Base-by-base conservation (phyloP, 1,140 invertebrate genomes). In the Planococcus citri region DNA sequence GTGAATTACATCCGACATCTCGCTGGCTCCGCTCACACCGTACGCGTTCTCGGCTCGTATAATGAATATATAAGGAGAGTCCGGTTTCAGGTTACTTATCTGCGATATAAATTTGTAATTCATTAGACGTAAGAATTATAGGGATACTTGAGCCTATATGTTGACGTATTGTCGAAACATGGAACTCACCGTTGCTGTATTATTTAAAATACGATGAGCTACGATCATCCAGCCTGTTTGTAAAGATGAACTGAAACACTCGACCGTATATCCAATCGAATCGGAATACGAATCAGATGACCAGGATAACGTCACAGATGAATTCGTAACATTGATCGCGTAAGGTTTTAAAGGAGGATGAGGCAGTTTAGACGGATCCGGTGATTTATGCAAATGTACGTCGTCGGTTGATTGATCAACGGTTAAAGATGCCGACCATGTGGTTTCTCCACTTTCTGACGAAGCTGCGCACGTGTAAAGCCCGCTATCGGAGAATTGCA, bases 1-100 rank as follows among this genome's bases (percentile, higher is more conserved):
- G 73, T 85, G 81, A 0, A 86, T 87, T 72, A 85, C 80, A 20
- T 83, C 83, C 27, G 87, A 88, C 60, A 87, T 76, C 37, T 83
- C 81, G 73, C 87, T 88, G 2, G 86, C 87, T 20, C 86, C 79
- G 1, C 87, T 88, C 20, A 88, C 78, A 17, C 94, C 94, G 75
- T 94, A 87, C 20, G 85, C 84, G 76, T 95, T 97, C 78, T 92
- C 89, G 0, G 93, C 91, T 70, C 94, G 82, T 10, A 97, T 87
- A n/a, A 94, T 80, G 75, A 97, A 96, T 38, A 93, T 83, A 78
- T 96, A 96, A 12, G 85, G 85, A 21, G 88, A 91, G 73, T 90
- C 90, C 1, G 87, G 88, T 71, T 86, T 87, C 61, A 94, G 81
- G 75, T 87, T 86, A 3, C 78, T 81, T 24, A 88, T 82, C 80